phyloP scores from a whole-genome alignment of 2,888 invertebrate species.

The Cosmopolites sordidus region DNA sequence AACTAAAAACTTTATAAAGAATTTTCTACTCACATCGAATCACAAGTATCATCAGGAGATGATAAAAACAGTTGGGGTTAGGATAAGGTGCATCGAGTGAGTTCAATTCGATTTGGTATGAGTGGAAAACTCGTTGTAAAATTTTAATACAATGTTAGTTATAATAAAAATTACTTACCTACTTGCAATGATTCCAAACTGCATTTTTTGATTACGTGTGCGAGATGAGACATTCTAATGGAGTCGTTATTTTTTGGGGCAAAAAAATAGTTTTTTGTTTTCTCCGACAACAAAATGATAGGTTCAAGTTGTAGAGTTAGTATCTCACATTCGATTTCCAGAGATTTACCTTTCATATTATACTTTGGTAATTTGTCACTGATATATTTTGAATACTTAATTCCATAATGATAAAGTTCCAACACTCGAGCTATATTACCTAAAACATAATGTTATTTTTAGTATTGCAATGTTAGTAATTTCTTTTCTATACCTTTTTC shows the following conservation, averaged over 20 bases:
- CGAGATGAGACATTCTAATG: constrained; percentile 5
- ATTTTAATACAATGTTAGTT: too few species aligned
- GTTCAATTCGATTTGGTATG: too few species aligned
- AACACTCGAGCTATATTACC: constrained; percentile 6
- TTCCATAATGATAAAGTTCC: constrained; percentile 17
- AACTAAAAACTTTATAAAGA: too few species aligned
- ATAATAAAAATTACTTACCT: too few species aligned
- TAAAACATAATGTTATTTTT: neutral
- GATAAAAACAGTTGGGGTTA: too few species aligned
- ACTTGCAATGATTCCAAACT: constrained; percentile 10
- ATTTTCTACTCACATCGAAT: too few species aligned
- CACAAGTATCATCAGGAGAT: too few species aligned
- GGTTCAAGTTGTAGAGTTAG: constrained; percentile 12
- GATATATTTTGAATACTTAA: constrained; percentile 13
- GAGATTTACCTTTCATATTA: constrained; percentile 4
- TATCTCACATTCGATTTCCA: constrained; percentile 13
- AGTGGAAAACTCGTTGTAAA: too few species aligned
- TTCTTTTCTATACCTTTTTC: constrained; percentile 14
- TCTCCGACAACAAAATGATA: constrained; percentile 7
- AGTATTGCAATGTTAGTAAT: too few species aligned
- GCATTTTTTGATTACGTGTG: constrained; percentile 8
- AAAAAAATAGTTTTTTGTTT: constrained; percentile 1
- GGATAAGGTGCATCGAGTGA: too few species aligned
- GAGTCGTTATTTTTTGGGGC: neutral
- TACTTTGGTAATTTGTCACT: constrained; percentile 13